A percentile compares a stretch with the other conserved stretches of the same genome.
These are phyloP conservation scores for Dipodomys stephensi DNA, from an alignment of 2,113 vertebrate genomes.

Conservation along the genomic window DNA sequence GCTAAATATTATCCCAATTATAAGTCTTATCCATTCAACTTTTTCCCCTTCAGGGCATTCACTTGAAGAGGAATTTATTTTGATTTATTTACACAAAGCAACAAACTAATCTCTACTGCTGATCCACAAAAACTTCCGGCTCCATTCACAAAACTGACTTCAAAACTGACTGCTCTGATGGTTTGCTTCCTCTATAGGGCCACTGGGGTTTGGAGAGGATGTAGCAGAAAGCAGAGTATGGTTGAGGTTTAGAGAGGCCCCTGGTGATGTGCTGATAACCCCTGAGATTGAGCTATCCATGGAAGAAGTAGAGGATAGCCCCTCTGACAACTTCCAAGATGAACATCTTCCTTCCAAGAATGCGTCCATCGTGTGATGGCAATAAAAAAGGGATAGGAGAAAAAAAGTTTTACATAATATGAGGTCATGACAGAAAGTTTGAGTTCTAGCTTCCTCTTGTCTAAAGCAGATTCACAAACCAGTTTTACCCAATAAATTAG, in stretches of 20 bases:
- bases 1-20: constrained; percentile 12
- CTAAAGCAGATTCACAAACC: constrained; percentile 7
- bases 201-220: constrained; percentile 34
- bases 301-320: constrained; percentile 12
- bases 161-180: constrained; percentile 34
- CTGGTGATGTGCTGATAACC: constrained; percentile 13
- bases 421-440: constrained; percentile 10
- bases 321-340: constrained; percentile 35
- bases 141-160: constrained; percentile 60
- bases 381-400: background rate
- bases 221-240: background rate
- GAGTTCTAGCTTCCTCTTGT: background rate
- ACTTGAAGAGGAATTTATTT: constrained; percentile 67
- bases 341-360: constrained; percentile 55
- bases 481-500: constrained; percentile 37
- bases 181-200: constrained; percentile 62
- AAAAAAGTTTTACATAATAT: background rate
- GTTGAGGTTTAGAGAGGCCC: background rate
- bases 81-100: constrained; percentile 71
- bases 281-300: background rate
- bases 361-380: background rate
- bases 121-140: constrained; percentile 68
- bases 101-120: constrained; percentile 66
- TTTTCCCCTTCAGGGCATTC: background rate
- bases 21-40: constrained; percentile 54